Percentiles rank a stretch among this genome's conserved stretches.
phyloP scores from a whole-genome alignment of 2,797 vertebrate genomes.

The Myiothlypis coronata region DNA sequence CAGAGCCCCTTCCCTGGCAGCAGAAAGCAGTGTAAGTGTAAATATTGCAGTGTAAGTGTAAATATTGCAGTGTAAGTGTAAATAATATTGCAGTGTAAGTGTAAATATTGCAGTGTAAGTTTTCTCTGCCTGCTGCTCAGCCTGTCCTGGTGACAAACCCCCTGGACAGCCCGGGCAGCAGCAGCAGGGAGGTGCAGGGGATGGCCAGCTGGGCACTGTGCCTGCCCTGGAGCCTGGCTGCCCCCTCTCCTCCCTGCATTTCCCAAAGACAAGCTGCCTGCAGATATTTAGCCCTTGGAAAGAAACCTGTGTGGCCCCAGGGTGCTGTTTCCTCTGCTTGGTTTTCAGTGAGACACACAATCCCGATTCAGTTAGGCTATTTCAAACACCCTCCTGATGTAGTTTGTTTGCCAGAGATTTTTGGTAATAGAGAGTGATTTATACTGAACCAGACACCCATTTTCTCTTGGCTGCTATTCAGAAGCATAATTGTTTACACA shows the following conservation, averaged over 20 bases:
- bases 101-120: no score
- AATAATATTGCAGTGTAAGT: no score
- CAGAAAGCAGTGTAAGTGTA: not conserved
- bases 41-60: no score
- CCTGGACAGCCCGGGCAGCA: not conserved
- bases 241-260: not conserved
- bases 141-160: accelerated
- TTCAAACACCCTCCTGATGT: not conserved
- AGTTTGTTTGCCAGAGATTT: not conserved
- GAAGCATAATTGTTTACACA: not conserved
- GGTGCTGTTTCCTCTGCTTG: not conserved
- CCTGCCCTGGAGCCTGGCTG: not conserved
- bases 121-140: not conserved
- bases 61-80: no score
- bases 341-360: not conserved
- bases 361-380: not conserved
- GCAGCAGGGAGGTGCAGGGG: not conserved
- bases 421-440: not conserved
- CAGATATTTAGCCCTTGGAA: not conserved
- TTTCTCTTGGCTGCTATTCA: constrained; percentile 23
- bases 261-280: not conserved
- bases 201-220: not conserved
- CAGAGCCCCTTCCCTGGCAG: not conserved
- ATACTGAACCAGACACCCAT: not conserved
- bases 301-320: not conserved